Evolutionary conservation across 1,140 invertebrate species (phyloP), one percentile per base, ranked within the genome.

Genomic region (Formica selysi): DNA sequence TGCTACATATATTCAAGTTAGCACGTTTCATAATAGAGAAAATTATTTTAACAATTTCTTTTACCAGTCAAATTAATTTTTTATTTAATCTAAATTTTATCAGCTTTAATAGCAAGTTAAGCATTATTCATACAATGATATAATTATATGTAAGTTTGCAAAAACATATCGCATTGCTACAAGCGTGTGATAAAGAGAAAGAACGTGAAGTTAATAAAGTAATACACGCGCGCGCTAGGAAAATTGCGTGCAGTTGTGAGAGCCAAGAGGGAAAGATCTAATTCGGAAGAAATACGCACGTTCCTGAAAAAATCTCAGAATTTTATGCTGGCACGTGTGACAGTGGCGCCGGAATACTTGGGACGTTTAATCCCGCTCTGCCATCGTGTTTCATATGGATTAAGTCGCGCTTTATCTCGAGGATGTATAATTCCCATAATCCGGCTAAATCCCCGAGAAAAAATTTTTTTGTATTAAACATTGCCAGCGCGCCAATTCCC

Each of bases 391-490:
- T 93, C 86, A 91, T 89, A 85, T 80, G 90, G 86, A 91, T 92
- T 92, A 91, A 93, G 92, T 91, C 80, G 86, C 73, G 51, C 88
- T 89, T 76, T 76, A 59, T 83, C 86, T 76, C 76, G 64, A 59
- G 68, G 79, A 86, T 91, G 73, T 90, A 90, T 92, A 91, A 93
- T 92, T 92, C 90, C 87, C 84, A 85, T 93, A 92, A 93, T 90
- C 89, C 88, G 73, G 61, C 87, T 86, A 89, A 88, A 90, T 88
- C 86, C 89, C 78, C 59, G 51, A 84, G 86, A 91, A 89, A 92
- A 91, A 91, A 93, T 91, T 88, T 93, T 51, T 91, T 92, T 85
- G 88, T 89, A 91, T 91, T 89, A 90, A 88, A 87, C 85, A 86
- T 87, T 86, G 68, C 62, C 32, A 64, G 29, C 38, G 61, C 81